Evolutionary conservation across 2,888 invertebrate genomes (phyloP), one percentile per base, ranked within the genome.

Genomic region (Yponomeuta malinellus): DNA sequence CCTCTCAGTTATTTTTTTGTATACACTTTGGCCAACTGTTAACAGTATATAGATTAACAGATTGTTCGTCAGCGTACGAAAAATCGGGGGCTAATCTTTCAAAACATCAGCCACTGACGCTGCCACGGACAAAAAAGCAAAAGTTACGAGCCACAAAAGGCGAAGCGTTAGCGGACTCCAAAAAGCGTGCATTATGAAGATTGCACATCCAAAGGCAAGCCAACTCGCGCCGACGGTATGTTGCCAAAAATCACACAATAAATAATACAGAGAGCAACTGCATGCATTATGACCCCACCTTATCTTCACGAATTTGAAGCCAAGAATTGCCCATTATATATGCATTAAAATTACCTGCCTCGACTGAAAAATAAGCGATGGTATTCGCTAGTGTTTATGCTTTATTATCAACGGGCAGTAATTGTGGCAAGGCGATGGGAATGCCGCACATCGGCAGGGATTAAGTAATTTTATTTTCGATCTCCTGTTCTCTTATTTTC

Each of bases 181-280:
- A 88, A 89, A 89, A 89, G 85, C 84, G 85, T 89, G 90, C 90
- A 92, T 92, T 91, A 92, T 90, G 89, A 90, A 92, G 92, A 92
- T 91, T 91, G 88, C 86, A 85, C 87, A 90, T 91, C 89, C 89
- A 71, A 63, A 88, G 86, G 86, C 86, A 83, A 89, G 88, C 89
- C 89, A 89, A 89, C 87, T 84, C 87, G 83, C 81, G 83, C 83
- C 83, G 82, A 84, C 84, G 80, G 81, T 79, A 83, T 83, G 88
- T 89, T 92, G 91, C 91, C 91, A 91, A 92, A 92, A 92, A 91
- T 91, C 90, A 90, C 90, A 87, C 91, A 83, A 89, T 92, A 91
- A 92, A 92, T 91, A 92, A 91, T 84, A 81, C 85, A 83, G 83
- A 81, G 83, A 68, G 88, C 89, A 88, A 90, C 90, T 89, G 90